Conservation (phyloP, 2,888 invertebrate genomes). For the Myopa tessellatipennis region DNA sequence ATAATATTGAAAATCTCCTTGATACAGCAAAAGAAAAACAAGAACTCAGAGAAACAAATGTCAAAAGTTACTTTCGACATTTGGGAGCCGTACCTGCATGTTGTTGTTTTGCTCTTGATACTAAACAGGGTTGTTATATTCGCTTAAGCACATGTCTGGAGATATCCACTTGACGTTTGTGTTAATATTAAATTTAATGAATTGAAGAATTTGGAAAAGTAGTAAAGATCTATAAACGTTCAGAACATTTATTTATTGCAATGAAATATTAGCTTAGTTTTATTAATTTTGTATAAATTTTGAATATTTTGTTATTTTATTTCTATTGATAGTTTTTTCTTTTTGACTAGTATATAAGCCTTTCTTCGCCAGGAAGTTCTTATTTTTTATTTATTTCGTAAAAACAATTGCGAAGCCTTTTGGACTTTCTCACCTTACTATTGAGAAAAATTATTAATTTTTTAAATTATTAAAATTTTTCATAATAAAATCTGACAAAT, state of each 20-base stretch:
- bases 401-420: too few species aligned
- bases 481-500: too few species aligned
- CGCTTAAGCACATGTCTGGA: background rate
- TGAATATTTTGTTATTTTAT: too few species aligned
- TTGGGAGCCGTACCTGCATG: background rate
- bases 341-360: too few species aligned
- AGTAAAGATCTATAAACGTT: background rate
- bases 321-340: too few species aligned
- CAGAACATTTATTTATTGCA: background rate
- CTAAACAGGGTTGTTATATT: background rate
- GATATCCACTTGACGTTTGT: background rate
- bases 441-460: too few species aligned
- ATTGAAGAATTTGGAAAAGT: background rate
- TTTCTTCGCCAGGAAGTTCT: too few species aligned
- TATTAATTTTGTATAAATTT: too few species aligned
- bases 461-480: too few species aligned
- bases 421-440: too few species aligned
- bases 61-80: conserved; percentile 10
- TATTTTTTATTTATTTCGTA: too few species aligned
- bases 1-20: background rate
- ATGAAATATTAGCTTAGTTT: background rate
- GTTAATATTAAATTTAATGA: background rate
- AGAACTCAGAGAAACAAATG: conserved; percentile 17
- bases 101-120: background rate
- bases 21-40: background rate